Evolutionary conservation across 2,888 invertebrate genomes (phyloP).

Genomic region (Amphipyra berbera): DNA sequence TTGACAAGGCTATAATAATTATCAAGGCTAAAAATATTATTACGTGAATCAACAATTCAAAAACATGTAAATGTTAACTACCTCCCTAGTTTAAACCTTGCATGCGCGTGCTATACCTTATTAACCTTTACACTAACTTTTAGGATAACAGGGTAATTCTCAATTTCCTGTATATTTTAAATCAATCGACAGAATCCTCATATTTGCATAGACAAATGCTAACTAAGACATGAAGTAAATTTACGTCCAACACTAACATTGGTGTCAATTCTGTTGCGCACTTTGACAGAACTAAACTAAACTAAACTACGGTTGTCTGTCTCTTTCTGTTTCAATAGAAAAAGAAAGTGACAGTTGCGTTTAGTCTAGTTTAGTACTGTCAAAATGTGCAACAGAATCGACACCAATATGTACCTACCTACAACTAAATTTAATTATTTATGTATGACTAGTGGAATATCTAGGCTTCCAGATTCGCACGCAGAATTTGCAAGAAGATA

Average conservation of each 20-base stretch:
- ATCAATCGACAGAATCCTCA: no score
- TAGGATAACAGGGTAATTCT: slow-evolving; percentile 6
- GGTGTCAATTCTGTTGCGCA: no score
- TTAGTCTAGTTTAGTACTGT: no score
- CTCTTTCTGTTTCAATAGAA: no score
- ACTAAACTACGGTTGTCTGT: no score
- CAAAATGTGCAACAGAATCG: no score
- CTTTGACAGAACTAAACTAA: no score
- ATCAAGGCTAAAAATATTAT: no score
- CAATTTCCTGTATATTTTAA: slow-evolving; percentile 13
- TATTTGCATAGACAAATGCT: slow-evolving; percentile 9
- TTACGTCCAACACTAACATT: neutral
- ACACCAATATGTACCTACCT: no score
- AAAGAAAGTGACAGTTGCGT: no score
- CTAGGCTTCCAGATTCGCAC: slow-evolving; percentile 20
- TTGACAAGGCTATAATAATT: no score
- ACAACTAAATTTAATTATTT: neutral
- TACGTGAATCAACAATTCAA: no score
- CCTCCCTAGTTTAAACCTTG: slow-evolving; percentile 7
- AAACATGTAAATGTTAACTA: slow-evolving; percentile 14
- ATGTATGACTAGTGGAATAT: neutral
- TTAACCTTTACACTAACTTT: slow-evolving; percentile 37
- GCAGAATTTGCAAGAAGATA: slow-evolving; percentile 2
- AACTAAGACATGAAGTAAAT: slow-evolving; percentile 7
- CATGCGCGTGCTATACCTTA: slow-evolving; percentile 16